These are phyloP conservation scores for Piezodorus guildinii DNA, from an alignment of 1,140 invertebrate species.

Conservation along the genomic window DNA sequence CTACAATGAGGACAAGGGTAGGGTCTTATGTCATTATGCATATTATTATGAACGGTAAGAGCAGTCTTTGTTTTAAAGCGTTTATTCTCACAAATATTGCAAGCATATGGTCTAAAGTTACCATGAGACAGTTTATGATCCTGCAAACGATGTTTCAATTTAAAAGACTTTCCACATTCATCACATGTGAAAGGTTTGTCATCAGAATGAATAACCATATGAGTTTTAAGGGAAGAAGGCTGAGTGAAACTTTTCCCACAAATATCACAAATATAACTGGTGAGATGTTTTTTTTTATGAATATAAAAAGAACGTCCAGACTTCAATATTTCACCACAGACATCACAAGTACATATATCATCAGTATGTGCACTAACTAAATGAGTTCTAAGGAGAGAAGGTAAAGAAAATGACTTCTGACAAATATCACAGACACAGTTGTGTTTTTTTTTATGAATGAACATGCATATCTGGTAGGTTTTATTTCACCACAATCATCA, in stretches of 20 bases:
- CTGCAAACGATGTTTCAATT: conserved; percentile 33
- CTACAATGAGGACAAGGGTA: conserved; percentile 41
- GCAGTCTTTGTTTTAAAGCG: conserved; percentile 36
- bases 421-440: conserved; percentile 29
- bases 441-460: conserved; percentile 25
- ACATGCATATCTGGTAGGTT: conserved; percentile 31
- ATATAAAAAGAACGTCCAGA: conserved; percentile 28
- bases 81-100: conserved; percentile 36
- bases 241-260: conserved; percentile 28
- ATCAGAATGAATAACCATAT: conserved; percentile 48
- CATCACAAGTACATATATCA: conserved; percentile 35
- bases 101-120: conserved; percentile 36
- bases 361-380: conserved; percentile 48
- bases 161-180: conserved; percentile 50
- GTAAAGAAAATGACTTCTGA: conserved; percentile 25
- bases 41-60: conserved; percentile 38
- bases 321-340: conserved; percentile 37
- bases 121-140: conserved; percentile 32
- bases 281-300: conserved; percentile 26
- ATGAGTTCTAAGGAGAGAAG: conserved; percentile 18
- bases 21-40: conserved; percentile 38
- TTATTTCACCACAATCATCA: conserved; percentile 36
- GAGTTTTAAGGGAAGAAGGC: conserved; percentile 16
- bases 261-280: conserved; percentile 27
- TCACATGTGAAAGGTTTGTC: conserved; percentile 60